Evolutionary conservation across 2,888 invertebrate species (phyloP).

Genomic region (Lathronympha strigana): DNA sequence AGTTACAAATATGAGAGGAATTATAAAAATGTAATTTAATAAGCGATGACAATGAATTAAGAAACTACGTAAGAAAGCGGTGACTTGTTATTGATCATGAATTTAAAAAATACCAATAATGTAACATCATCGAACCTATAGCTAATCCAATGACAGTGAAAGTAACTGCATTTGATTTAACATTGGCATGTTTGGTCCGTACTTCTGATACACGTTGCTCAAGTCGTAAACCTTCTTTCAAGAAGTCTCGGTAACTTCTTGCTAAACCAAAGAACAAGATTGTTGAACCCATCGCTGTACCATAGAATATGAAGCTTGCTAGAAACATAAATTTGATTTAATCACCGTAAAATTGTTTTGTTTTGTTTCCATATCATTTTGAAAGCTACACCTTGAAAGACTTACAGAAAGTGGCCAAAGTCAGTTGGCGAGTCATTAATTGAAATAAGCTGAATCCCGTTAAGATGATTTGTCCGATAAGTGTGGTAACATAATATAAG

Average conservation of each 20-base stretch:
- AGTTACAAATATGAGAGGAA: no score
- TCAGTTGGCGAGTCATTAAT: conserved; percentile 6
- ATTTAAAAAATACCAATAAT: no score
- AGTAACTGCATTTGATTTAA: neutral
- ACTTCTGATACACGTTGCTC: neutral
- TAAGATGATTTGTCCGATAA: neutral
- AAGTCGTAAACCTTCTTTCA: neutral
- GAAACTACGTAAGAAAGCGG: no score
- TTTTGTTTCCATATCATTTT: neutral
- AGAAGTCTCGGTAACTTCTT: conserved; percentile 1
- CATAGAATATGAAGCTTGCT: conserved; percentile 11
- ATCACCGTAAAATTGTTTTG: neutral
- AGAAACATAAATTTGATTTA: neutral
- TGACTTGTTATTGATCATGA: no score
- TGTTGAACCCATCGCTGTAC: neutral
- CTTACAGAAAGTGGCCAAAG: conserved; percentile 6
- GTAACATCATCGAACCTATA: conserved; percentile 3
- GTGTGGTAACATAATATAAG: neutral
- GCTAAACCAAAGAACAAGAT: conserved; percentile 6
- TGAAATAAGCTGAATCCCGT: conserved; percentile 7
- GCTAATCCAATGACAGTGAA: conserved; percentile 10
- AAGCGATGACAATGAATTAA: no score
- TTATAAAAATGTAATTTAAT: no score
- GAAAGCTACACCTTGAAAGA: neutral
- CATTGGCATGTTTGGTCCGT: neutral